Base-by-base conservation (phyloP, 2,113 vertebrate species). In the Chaetops frenatus region DNA sequence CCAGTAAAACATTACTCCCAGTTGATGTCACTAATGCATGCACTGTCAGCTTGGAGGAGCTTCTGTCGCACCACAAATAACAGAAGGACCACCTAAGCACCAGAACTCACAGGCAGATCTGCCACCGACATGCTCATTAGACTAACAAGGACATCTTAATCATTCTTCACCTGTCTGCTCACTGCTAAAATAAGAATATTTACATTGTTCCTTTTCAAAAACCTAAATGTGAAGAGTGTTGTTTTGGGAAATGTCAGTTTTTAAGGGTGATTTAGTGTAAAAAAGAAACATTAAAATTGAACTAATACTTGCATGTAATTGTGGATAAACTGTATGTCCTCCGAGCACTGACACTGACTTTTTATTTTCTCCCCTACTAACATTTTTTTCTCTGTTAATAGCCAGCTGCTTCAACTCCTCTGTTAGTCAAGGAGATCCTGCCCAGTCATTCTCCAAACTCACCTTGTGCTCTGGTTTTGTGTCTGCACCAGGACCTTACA, bases 351-450 rank as follows among this genome's bases (percentile, higher is more conserved):
- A 11, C 17, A 61, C 44, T 35, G 13, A 64, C 19, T 70, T 64
- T 5, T 2, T 21, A 6, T 44, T 14, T 35, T 44, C 9, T 35
- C 4, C 3, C 3, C 3, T 3, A 69, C 1, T 7, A 14, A 11
- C 9, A 1, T 28, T 35, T 64, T 70, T 74, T 35, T 8, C 8
- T 6, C 24, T 16, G 83, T 73, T 56, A 81, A 61, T 7, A 78
- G 10, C 2, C 25, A 77, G 6, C 33, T 4, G 2, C 17, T 84
- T 83, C n/a, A 44, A 13, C 3, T 64, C 12, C 22, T 72, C 22
- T 66, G 12, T 47, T 44, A 83, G 50, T 12, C 25, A 81, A 72
- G 19, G 6, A 36, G 15, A 57, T 10, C 36, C 19, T 58, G 21
- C 7, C 24, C 33, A 90, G 35, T 1, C 44, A 71, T 53, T 74